phyloP scores from a whole-genome alignment of 2,797 vertebrate genomes.

The Hipposideros larvatus region DNA sequence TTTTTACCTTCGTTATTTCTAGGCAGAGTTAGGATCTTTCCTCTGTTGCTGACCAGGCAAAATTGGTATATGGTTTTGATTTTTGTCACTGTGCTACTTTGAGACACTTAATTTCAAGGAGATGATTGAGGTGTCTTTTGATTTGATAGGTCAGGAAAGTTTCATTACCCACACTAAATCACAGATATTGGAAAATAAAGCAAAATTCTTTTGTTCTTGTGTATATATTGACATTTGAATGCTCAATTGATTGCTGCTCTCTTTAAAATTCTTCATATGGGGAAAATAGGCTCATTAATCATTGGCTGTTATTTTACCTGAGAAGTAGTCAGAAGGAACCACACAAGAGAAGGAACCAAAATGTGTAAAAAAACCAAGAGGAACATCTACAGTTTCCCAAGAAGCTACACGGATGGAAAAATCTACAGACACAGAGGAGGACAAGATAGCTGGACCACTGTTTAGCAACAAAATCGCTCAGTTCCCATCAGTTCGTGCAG shows the following conservation, averaged over 20 bases:
- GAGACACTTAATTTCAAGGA: neutral
- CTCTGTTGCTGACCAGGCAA: neutral
- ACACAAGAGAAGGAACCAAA: constrained; percentile 73
- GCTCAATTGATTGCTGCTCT: neutral
- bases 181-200: neutral
- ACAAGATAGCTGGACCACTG: constrained; percentile 50
- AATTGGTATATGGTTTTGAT: neutral
- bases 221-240: neutral
- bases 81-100: neutral
- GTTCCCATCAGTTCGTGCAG: constrained; percentile 67
- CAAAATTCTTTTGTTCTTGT: neutral
- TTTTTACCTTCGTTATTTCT: constrained; percentile 1
- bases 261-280: constrained; percentile 10
- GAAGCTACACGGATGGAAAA: constrained; percentile 79
- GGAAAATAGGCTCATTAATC: constrained; percentile 33
- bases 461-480: constrained; percentile 79
- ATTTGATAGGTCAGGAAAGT: neutral
- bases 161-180: neutral
- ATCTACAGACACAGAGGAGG: constrained; percentile 83
- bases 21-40: neutral
- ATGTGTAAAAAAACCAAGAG: neutral
- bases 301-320: constrained; percentile 70
- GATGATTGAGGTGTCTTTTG: neutral
- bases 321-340: constrained; percentile 79
- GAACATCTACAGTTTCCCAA: neutral